phyloP scores from a whole-genome alignment of 2,888 invertebrate genomes.

The Ischnura elegans region DNA sequence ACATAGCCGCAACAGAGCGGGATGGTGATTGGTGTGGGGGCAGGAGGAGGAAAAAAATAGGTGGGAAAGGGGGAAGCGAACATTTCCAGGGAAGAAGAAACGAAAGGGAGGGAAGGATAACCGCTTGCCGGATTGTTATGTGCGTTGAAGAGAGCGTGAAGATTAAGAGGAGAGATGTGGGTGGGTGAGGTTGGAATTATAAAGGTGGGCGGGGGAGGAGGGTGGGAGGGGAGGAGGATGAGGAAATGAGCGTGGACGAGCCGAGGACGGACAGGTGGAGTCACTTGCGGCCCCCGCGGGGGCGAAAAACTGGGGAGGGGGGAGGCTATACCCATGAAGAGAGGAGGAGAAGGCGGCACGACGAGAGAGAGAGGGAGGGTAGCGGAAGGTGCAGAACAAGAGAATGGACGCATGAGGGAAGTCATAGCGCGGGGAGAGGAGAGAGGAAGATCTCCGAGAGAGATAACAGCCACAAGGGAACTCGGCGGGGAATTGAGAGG shows the following conservation, averaged over 20 bases:
- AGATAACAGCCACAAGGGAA: constrained; percentile 66
- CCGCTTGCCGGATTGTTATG: constrained; percentile 61
- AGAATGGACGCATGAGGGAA: neutral
- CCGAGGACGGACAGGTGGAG: neutral
- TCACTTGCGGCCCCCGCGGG: neutral
- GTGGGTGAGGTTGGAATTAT: neutral
- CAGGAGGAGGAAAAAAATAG: neutral
- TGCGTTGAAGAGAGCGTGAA: constrained; percentile 67
- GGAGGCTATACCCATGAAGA: neutral
- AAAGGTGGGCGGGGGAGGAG: neutral
- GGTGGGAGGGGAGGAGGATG: neutral
- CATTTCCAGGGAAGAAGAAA: neutral
- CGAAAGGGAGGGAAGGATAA: constrained; percentile 18
- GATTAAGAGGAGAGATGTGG: constrained; percentile 58
- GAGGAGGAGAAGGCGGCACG: neutral
- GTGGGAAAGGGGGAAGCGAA: neutral
- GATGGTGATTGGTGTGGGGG: neutral
- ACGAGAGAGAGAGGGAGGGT: constrained; percentile 32
- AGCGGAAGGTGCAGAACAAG: neutral
- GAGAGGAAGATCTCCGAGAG: constrained; percentile 63
- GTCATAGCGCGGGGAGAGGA: constrained; percentile 40
- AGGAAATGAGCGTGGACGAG: constrained; percentile 62
- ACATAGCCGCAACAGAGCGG: neutral
- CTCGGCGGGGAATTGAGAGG: constrained; percentile 66
- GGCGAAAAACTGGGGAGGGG: constrained; percentile 32